Base-by-base conservation (phyloP, 2,797 vertebrate genomes). In the Fundulus diaphanus region DNA sequence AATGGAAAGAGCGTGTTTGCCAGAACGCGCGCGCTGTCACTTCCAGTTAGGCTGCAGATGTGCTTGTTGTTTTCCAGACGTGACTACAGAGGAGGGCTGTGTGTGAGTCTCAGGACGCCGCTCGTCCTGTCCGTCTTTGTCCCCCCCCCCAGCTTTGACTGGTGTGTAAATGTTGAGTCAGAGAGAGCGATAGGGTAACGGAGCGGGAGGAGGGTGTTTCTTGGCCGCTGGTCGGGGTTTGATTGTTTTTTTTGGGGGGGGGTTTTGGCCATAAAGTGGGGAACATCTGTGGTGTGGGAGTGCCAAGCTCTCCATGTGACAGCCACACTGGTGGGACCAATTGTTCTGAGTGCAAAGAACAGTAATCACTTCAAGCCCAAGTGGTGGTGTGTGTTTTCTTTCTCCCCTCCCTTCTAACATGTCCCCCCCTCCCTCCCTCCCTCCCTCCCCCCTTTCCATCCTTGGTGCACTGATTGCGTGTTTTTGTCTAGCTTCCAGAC, bases 281-380 rank as follows among this genome's bases (percentile, higher is more conserved):
- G 87, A 94, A 94, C 93, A 94, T 94, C 94, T 94, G 94, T 90
- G 93, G 76, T 33, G 24, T 68, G 89, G 89, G 88, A 76, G 85
- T 94, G 94, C 93, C 94, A 95, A 91, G 85, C 89, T 82, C 85
- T 84, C 88, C 51, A 71, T 83, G 89, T 90, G 91, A 92, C 89
- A 90, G 88, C 83, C 89, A 83, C 90, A 82, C 91, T 91, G 91
- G 87, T 89, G 89, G 92, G 91, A 91, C 88, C 92, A 82, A 92
- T 93, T 93, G 92, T 90, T 92, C 88, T 66, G 85, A 91, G 92
- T 85, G 93, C 86, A 91, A 90, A 92, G 90, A 93, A 91, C 89
- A 90, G 90, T 93, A 92, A 93, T 94, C 92, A 93, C 92, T 92
- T 93, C 89, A 92, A 92, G 88, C 87, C 78, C 83, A 87, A 92